Conservation (phyloP, 1,140 invertebrate genomes). For the Drosophila tani region DNA sequence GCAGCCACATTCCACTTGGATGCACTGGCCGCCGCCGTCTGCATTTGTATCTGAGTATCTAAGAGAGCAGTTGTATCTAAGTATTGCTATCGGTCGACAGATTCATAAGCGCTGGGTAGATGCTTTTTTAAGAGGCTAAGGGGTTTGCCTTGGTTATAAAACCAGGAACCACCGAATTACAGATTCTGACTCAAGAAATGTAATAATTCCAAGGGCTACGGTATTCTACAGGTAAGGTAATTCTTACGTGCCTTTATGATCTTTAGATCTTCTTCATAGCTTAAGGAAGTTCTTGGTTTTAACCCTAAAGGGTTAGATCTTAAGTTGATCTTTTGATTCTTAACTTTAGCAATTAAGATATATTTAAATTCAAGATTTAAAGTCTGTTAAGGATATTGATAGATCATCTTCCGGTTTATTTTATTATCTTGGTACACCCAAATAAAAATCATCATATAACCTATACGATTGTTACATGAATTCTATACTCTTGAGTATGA, state of each 20-base stretch:
- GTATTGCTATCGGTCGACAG: slow-evolving; percentile 21
- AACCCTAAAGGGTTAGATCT: background rate
- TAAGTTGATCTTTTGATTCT: too few relatives aligned
- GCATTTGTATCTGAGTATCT: slow-evolving; percentile 22
- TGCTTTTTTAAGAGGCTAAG: background rate
- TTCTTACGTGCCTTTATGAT: background rate
- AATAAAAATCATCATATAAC: too few relatives aligned
- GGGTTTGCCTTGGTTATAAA: too few relatives aligned
- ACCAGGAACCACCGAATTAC: background rate
- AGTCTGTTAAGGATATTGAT: too few relatives aligned
- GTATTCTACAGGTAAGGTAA: background rate
- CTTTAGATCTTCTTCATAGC: too few relatives aligned
- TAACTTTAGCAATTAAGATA: too few relatives aligned
- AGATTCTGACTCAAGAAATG: too few relatives aligned
- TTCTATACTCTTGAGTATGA: too few relatives aligned
- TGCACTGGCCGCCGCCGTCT: slow-evolving; percentile 25
- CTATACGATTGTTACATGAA: too few relatives aligned
- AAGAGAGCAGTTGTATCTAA: background rate
- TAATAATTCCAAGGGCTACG: background rate
- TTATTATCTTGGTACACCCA: too few relatives aligned
- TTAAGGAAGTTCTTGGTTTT: background rate
- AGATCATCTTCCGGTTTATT: too few relatives aligned
- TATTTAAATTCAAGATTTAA: too few relatives aligned
- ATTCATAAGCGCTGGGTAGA: slow-evolving; percentile 2
- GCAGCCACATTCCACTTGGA: slow-evolving; percentile 42